Percentiles rank a stretch among this genome's conserved stretches.
These are phyloP conservation scores for Pheosia gnoma DNA, from an alignment of 2,888 invertebrate genomes.

Conservation along the genomic window DNA sequence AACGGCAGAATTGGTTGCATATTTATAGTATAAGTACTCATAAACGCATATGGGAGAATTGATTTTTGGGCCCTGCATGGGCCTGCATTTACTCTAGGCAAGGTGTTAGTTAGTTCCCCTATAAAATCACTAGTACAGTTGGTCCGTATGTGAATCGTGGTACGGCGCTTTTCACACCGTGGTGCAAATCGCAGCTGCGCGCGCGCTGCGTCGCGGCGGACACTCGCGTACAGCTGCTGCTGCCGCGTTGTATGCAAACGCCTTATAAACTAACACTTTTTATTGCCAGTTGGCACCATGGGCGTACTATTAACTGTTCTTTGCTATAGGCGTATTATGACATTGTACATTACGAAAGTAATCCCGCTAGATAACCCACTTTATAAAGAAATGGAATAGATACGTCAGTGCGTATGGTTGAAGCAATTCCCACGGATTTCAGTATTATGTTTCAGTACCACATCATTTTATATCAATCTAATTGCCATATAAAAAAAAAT, in stretches of 20 bases:
- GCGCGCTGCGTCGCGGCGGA: conserved; percentile 18
- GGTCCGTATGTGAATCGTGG: conserved; percentile 72
- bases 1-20: too few relatives aligned
- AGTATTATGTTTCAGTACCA: not conserved
- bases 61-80: conserved; percentile 21
- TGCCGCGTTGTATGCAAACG: conserved; percentile 70
- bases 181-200: conserved; percentile 66
- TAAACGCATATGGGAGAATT: not conserved
- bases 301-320: conserved; percentile 26
- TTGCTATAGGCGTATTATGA: conserved; percentile 39
- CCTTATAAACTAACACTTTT: conserved; percentile 80
- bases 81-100: conserved; percentile 46
- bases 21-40: too few relatives aligned
- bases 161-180: conserved; percentile 74
- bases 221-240: conserved; percentile 66
- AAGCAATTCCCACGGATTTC: not conserved
- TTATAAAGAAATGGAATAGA: conserved; percentile 19
- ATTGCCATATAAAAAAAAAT: too few relatives aligned
- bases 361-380: conserved; percentile 37
- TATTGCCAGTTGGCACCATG: conserved; percentile 62
- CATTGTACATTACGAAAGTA: conserved; percentile 41
- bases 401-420: conserved; percentile 15
- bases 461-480: too few relatives aligned
- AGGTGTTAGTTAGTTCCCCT: conserved; percentile 67
- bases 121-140: conserved; percentile 56